Conservation (phyloP, 2,113 vertebrate genomes). For the Anser brachyrhynchus region DNA sequence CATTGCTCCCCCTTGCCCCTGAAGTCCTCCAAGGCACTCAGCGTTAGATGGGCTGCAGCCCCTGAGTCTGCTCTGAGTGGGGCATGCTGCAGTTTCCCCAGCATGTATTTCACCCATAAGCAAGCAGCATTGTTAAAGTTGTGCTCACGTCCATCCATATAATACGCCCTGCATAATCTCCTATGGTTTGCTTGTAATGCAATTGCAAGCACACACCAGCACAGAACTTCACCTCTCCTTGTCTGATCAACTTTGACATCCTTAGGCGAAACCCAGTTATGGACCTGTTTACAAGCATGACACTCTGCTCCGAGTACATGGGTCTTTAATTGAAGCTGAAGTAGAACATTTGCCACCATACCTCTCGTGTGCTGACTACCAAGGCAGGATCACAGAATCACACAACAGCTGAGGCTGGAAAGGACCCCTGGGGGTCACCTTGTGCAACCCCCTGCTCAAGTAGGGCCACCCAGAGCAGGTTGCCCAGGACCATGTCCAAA, state of each 20-base stretch:
- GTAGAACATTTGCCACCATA: background rate
- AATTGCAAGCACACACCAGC: background rate
- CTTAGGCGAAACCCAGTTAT: background rate
- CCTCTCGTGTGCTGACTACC: background rate
- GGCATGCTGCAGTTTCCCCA: background rate
- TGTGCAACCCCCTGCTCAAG: no score
- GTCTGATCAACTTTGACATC: background rate
- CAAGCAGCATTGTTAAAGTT: background rate
- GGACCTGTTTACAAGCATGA: background rate
- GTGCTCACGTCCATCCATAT: rapidly evolving
- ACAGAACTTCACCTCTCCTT: background rate
- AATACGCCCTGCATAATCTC: background rate
- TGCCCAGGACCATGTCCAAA: no score
- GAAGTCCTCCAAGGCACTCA: background rate
- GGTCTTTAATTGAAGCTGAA: background rate
- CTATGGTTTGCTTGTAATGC: rapidly evolving
- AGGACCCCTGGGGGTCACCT: no score
- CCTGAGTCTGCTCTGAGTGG: rapidly evolving
- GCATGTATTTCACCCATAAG: background rate
- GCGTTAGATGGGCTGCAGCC: background rate
- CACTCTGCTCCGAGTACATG: background rate
- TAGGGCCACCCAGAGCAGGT: no score
- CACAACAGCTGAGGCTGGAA: no score
- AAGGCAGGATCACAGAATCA: background rate
- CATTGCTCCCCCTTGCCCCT: background rate